These are phyloP conservation scores for Sebastes cheni DNA, from an alignment of 2,797 vertebrate genomes.

Conservation along the genomic window DNA sequence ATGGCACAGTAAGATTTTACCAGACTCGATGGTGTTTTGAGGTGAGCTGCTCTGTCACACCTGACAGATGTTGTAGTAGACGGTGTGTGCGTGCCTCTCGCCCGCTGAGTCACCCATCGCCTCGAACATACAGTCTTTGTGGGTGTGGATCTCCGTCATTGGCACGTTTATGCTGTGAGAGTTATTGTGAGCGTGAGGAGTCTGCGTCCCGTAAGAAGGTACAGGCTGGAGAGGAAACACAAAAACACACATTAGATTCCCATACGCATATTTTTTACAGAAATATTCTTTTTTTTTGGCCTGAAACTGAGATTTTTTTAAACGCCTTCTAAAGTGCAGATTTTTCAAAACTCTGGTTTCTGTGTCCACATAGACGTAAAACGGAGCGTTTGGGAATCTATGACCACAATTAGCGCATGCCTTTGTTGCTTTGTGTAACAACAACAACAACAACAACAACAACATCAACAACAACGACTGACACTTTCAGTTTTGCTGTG, in stretches of 20 bases:
- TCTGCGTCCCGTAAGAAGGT: constrained; percentile 68
- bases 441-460: background rate
- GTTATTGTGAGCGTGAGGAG: constrained; percentile 31
- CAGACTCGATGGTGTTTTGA: background rate
- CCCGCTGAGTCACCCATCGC: constrained; percentile 60
- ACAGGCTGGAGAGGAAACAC: constrained; percentile 51
- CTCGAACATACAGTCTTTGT: constrained; percentile 76
- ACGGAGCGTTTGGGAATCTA: background rate
- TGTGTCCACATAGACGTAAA: background rate
- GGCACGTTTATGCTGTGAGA: constrained; percentile 68
- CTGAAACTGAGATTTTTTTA: background rate
- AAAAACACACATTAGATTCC: background rate
- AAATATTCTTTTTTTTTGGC: background rate
- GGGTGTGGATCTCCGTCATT: constrained; percentile 73
- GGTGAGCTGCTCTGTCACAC: constrained; percentile 72
- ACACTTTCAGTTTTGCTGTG: background rate
- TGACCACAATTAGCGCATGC: background rate
- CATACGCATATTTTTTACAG: background rate
- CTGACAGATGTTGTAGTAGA: constrained; percentile 89
- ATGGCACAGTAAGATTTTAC: constrained; percentile 31
- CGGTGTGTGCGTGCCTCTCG: constrained; percentile 74
- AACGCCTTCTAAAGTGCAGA: background rate
- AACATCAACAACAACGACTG: background rate
- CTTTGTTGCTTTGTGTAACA: background rate
- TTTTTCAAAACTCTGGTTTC: background rate